Evolutionary conservation across 2,113 vertebrate genomes (phyloP), one percentile per base, ranked within the genome.

Genomic region (Embiotoca jacksoni): DNA sequence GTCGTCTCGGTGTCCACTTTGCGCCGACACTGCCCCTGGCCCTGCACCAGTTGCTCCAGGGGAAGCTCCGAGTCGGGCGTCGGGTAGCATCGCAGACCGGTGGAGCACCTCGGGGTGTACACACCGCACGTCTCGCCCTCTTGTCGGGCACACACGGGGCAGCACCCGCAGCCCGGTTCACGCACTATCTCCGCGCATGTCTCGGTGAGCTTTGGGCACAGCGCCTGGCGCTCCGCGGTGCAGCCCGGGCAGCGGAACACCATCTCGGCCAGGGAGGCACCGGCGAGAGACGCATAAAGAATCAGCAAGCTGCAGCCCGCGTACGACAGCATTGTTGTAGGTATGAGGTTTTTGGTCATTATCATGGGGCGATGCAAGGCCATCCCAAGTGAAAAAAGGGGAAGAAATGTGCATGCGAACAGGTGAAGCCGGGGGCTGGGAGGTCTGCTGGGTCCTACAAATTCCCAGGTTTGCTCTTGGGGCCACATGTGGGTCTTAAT

Each of bases 241-340:
- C 97, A 97, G 75, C 94, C 96, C 66, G 97, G 96, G 91, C 97
- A 98, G 75, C 96, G 96, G 93, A 98, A 98, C 82, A 97, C 95
- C 92, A 97, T 95, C 91, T 97, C 96, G 54, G 87, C 77, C 5
- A 49, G 36, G 30, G 92, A 92, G 76, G 86, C 90, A 1, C 86
- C 90, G 78, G 89, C 83, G 53, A 93, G 65, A 10, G 84, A 79
- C 80, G 92, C 72, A 70, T 75, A 86, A 76, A 92, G 79, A 84
- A 95, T 52, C 70, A 94, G 83, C 72, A 94, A 73, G 84, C 85
- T 88, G 88, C 89, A 93, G 79, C 85, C 63, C 39, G 76, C 72
- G 86, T 78, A 91, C 78, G 85, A 84, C 33, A 89, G 76, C 94
- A 94, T 92, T 46, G 79, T 88, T 76, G 41, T 2, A 56, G 80